A percentile compares a stretch with the other conserved stretches of the same genome.
Conservation (phyloP, 2,797 vertebrate species). For the Coracias cyanogaster region DNA sequence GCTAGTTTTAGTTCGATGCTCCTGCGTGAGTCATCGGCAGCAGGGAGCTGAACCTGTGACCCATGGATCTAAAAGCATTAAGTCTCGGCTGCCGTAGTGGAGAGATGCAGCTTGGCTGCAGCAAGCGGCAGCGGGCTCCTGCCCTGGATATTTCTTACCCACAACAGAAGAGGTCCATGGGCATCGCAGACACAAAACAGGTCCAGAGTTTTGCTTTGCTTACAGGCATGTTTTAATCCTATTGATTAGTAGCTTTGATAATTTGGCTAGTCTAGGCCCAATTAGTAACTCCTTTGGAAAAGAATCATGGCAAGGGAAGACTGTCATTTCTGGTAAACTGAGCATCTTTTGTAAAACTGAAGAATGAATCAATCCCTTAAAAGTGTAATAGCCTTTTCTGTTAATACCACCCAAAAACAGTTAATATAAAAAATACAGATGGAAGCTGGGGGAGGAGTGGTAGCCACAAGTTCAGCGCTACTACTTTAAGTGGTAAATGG, state of each 20-base stretch:
- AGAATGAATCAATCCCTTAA: not conserved
- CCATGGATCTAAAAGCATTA: not conserved
- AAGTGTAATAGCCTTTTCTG: not conserved
- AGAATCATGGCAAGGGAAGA: not conserved
- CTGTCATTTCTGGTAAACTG: not conserved
- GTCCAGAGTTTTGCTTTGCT: not conserved
- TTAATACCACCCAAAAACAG: not conserved
- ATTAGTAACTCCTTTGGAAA: not conserved
- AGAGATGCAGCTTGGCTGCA: not conserved
- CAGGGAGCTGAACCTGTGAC: slow-evolving; percentile 62
- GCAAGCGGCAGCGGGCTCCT: not conserved
- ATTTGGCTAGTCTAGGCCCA: not conserved
- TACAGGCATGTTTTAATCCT: not conserved
- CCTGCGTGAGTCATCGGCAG: slow-evolving; percentile 53
- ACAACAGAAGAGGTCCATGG: not conserved
- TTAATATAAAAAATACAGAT: not conserved
- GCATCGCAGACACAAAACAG: not conserved
- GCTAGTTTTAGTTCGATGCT: slow-evolving; percentile 46
- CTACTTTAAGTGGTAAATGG: not conserved
- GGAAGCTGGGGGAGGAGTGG: not conserved
- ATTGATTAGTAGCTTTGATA: not conserved
- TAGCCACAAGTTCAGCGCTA: not conserved
- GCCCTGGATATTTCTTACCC: not conserved
- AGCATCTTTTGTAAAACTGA: not conserved
- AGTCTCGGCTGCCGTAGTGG: not conserved